Conservation (phyloP, 2,113 vertebrate species). For the Coracopsis vasa region DNA sequence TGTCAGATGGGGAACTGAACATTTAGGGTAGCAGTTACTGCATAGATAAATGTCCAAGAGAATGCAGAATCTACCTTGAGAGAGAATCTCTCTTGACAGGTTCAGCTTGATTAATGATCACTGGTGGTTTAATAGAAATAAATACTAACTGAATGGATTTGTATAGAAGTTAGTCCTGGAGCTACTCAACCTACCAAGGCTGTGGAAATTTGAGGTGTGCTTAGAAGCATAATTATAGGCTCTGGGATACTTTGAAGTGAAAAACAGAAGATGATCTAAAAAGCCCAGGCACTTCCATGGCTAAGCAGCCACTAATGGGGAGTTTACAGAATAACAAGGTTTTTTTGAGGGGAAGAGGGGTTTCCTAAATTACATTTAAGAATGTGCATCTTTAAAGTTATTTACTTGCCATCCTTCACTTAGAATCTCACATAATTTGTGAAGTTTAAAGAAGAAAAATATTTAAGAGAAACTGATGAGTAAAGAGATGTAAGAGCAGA, state of each 20-base stretch:
- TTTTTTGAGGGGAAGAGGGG: rapidly evolving
- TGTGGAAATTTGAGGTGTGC: background rate
- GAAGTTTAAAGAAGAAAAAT: background rate
- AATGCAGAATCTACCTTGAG: background rate
- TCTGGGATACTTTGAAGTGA: background rate
- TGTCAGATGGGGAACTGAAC: background rate
- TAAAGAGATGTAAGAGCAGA: background rate
- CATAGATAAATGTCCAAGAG: background rate
- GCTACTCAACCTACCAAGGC: background rate
- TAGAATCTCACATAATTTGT: background rate
- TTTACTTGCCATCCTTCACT: background rate
- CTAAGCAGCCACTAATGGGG: background rate
- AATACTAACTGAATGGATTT: background rate
- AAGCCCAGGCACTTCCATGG: background rate
- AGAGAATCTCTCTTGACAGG: background rate
- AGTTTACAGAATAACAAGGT: background rate
- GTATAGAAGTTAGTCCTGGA: background rate
- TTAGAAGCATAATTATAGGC: background rate
- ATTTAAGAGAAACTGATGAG: background rate
- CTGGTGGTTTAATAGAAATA: background rate
- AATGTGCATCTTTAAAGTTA: background rate
- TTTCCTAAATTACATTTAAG: background rate
- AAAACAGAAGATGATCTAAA: background rate
- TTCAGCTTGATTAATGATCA: background rate
- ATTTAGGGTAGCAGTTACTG: background rate